Evolutionary conservation across 2,113 vertebrate species (phyloP), one percentile per base, ranked within the genome.

Genomic region (Laticauda laticaudata): DNA sequence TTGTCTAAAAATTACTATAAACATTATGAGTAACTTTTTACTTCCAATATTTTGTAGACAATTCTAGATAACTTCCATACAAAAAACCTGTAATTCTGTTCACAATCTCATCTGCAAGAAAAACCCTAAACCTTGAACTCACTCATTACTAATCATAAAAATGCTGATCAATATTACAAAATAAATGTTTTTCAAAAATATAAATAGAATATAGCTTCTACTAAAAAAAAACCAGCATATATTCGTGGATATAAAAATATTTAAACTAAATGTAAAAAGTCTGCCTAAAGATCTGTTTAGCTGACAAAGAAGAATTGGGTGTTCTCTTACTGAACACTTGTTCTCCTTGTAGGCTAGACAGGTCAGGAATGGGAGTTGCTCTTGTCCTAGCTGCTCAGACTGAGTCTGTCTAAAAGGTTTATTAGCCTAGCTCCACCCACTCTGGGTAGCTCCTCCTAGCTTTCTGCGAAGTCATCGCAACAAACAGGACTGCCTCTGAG

Each of bases 141-240:
- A 34, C 95, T 94, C 95, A 95, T 94, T 98, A 97, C 96, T 95
- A 95, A 96, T 95, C 95, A 96, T 95, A 95, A 96, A 96, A 39
- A 55, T 97, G 96, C 95, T 98, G 97, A 98, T 97, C 98, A 97
- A 98, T 97, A 97, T 96, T 97, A 97, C 96, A 96, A 96, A 95
- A 97, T 96, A 96, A 96, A 97, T 97, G 91, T 91, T 96, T 97
- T 97, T 97, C 97, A 89, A 24, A 89, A 81, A 39, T 48, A 55
- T 7, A 89, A 26, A 89, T 21, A 45, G 86, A 81, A 64, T 10
- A 48, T 24, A 53, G 29, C 23, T 64, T 34, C 21, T 64, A n/a
- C 64, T 64, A 53, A 88, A 92, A 88, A 92, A 88, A 18, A 88
- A 26, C 2, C 18, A 4, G 11, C 55, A 51, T 23, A 39, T 45